Conservation (phyloP, 2,113 vertebrate species). For the Actinemys pallida region DNA sequence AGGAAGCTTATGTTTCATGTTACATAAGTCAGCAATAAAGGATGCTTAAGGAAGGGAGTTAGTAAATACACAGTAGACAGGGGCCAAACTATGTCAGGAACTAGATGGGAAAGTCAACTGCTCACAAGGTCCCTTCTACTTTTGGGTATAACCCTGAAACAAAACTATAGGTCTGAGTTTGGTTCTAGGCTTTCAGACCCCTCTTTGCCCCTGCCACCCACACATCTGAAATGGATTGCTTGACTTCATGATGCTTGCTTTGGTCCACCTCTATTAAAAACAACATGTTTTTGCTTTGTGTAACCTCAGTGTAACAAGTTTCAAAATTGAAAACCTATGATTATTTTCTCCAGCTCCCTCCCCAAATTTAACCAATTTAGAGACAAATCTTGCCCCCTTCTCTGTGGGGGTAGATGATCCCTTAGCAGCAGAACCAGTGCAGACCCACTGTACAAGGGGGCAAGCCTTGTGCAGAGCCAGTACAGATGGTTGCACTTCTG, state of each 20-base stretch:
- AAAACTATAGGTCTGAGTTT: background rate
- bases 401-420: conserved; percentile 21
- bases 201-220: background rate
- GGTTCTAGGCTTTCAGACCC: background rate
- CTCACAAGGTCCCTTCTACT: background rate
- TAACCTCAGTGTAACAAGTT: background rate
- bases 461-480: background rate
- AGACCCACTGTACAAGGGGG: background rate
- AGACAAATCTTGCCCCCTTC: background rate
- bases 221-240: background rate
- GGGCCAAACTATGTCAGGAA: background rate
- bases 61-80: background rate
- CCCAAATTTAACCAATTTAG: too few species aligned
- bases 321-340: background rate
- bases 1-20: background rate
- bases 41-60: background rate
- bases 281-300: background rate
- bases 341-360: too few species aligned
- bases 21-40: background rate
- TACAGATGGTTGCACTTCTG: background rate
- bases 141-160: background rate
- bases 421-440: background rate
- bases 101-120: background rate
- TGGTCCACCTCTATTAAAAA: background rate
- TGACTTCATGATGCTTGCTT: background rate